Conservation (phyloP, 2,797 vertebrate genomes). For the Rachycentron canadum region DNA sequence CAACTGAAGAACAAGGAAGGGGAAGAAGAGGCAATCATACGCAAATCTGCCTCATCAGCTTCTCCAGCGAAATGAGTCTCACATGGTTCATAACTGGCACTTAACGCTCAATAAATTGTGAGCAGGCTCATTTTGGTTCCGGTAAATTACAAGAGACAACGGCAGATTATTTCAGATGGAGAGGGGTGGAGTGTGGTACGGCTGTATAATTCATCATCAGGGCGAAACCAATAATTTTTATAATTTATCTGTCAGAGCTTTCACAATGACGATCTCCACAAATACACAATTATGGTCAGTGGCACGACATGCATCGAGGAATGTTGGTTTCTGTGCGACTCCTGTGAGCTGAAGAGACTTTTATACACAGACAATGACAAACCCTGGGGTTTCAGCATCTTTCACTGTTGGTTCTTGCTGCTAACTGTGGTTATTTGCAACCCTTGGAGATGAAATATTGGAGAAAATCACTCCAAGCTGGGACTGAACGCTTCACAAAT, state of each 20-base stretch:
- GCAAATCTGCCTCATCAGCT: constrained; percentile 43
- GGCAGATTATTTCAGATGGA: constrained; percentile 11
- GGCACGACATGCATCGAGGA: not conserved
- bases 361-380: not conserved
- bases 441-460: not conserved
- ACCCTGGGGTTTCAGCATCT: not conserved
- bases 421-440: not conserved
- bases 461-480: not conserved
- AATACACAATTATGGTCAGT: not conserved
- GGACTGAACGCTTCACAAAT: not conserved
- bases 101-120: constrained; percentile 15
- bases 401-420: not conserved
- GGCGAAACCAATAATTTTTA: not conserved
- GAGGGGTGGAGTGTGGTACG: not conserved
- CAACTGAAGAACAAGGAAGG: not conserved
- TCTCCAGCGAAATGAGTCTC: constrained; percentile 1
- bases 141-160: constrained; percentile 17
- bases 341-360: not conserved
- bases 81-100: constrained; percentile 18
- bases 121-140: constrained; percentile 15
- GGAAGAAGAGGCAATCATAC: constrained; percentile 10
- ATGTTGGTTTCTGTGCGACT: not conserved
- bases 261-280: constrained; percentile 7
- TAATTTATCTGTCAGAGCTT: not conserved
- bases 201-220: constrained; percentile 8